These are phyloP conservation scores for Gephyroberyx darwinii DNA, from an alignment of 2,797 vertebrate species.

Conservation along the genomic window DNA sequence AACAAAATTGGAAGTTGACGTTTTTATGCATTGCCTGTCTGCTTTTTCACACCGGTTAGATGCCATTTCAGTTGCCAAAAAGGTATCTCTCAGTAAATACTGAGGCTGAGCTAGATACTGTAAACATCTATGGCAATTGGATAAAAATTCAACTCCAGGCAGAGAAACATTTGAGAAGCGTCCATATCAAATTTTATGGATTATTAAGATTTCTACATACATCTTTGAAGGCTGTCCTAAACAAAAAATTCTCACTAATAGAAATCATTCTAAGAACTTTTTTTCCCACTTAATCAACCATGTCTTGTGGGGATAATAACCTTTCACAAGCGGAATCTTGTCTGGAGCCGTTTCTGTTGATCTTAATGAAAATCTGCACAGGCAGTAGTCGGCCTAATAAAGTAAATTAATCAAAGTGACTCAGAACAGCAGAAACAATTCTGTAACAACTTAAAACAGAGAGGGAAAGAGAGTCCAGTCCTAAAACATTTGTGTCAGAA, in stretches of 20 bases:
- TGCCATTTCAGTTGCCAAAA: slow-evolving; percentile 38
- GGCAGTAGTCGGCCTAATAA: slow-evolving; percentile 71
- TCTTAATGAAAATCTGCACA: slow-evolving; percentile 84
- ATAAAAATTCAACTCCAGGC: slow-evolving; percentile 43
- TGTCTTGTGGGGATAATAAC: slow-evolving; percentile 73
- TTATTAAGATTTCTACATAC: slow-evolving; percentile 32
- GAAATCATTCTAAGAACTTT: slow-evolving; percentile 25
- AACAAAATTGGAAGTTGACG: slow-evolving; percentile 43
- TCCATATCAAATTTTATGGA: slow-evolving; percentile 41
- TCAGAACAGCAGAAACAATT: slow-evolving; percentile 56
- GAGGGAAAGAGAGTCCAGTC: slow-evolving; percentile 14
- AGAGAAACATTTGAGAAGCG: slow-evolving; percentile 16
- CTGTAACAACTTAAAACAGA: slow-evolving; percentile 44
- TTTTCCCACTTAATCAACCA: slow-evolving; percentile 65
- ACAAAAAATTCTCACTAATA: slow-evolving; percentile 43
- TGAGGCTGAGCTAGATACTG: slow-evolving; percentile 50
- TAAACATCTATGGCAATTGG: slow-evolving; percentile 48
- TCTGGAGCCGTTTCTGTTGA: slow-evolving; percentile 75
- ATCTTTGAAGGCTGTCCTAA: slow-evolving; percentile 39
- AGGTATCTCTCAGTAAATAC: slow-evolving; percentile 41
- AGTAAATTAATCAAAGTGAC: slow-evolving; percentile 79
- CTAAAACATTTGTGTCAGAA: slow-evolving; percentile 28
- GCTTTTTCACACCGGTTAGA: slow-evolving; percentile 49
- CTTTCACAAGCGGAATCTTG: slow-evolving; percentile 66
- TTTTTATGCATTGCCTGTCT: slow-evolving; percentile 39